Evolutionary conservation across 1,140 invertebrate genomes (phyloP), one percentile per base, ranked within the genome.

Genomic region (Homalodisca vitripennis): DNA sequence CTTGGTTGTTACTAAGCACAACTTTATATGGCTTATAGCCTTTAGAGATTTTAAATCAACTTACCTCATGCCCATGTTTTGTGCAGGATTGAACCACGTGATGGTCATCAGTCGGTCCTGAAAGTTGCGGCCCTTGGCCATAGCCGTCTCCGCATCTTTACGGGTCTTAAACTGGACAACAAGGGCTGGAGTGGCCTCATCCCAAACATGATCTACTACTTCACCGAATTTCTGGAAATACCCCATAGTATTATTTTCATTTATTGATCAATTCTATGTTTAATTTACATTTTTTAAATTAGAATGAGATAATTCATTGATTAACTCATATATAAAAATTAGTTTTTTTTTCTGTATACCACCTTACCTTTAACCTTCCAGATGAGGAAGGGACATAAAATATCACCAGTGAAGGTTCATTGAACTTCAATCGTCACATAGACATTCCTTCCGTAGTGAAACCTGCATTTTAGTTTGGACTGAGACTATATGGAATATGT

Each of bases 161-260:
- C 91, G 82, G 12, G 86, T 84, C 72, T 89, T 87, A 75, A 86
- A 93, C 74, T 88, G 88, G 46, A 93, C 79, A 31, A 89, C 85
- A 64, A 90, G 82, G 53, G 87, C 86, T 24, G 88, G 87, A 57
- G 84, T 85, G 17, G 83, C 83, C 30, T 87, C 84, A 76, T 90
- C 88, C 60, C 84, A 83, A 60, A 87, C 84, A 73, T 88, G 85
- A 74, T 88, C 88, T 1, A 87, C 83, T 68, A 92, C 86, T 75
- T 88, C 86, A 53, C 90, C 90, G 78, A 84, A 90, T 85, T 87
- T 83, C 88, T 92, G 77, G 20, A 84, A 80, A n/a, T n/a, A n/a
- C n/a, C 3, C 57, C 31, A 71, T 64, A 69, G 20, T 51, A 3
- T 3, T 51, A 12, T 51, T 20, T 20, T 41, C 6, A 41, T 41